phyloP scores from a whole-genome alignment of 1,140 invertebrate genomes.

The Drosophila repletoides region DNA sequence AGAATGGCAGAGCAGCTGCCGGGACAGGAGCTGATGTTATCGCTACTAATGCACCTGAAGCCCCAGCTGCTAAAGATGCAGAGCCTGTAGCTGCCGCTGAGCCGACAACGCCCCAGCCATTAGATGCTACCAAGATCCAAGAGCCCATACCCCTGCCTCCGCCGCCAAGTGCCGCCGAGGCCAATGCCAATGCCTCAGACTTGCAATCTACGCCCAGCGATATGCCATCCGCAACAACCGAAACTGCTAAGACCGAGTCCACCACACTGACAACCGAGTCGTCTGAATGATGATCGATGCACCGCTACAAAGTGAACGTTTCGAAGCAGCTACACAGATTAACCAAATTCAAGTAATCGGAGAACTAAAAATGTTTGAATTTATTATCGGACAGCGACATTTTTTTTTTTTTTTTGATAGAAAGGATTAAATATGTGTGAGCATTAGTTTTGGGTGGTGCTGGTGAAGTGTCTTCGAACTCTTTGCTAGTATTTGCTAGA shows the following conservation, averaged over 20 bases:
- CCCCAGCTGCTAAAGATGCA: constrained; percentile 6
- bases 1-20: constrained; percentile 74
- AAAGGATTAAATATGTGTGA: constrained; percentile 10
- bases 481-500: constrained; percentile 33
- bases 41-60: constrained; percentile 6
- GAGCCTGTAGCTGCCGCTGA: constrained; percentile 19
- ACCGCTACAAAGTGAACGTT: constrained; percentile 64
- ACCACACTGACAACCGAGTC: constrained; percentile 21
- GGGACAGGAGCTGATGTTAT: constrained; percentile 12
- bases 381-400: constrained; percentile 37
- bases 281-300: constrained; percentile 71
- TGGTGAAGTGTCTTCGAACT: constrained; percentile 11
- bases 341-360: constrained; percentile 72
- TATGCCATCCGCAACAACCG: background rate
- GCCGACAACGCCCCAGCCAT: constrained; percentile 51
- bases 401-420: constrained; percentile 36
- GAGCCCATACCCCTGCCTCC: constrained; percentile 75
- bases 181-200: background rate
- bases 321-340: constrained; percentile 71
- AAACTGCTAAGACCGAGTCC: constrained; percentile 25
- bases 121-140: constrained; percentile 72
- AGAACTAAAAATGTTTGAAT: constrained; percentile 13
- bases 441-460: constrained; percentile 22
- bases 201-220: background rate
- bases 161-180: constrained; percentile 40